Conservation (phyloP, 2,797 vertebrate genomes). For the Oceanodroma leucorhoa region DNA sequence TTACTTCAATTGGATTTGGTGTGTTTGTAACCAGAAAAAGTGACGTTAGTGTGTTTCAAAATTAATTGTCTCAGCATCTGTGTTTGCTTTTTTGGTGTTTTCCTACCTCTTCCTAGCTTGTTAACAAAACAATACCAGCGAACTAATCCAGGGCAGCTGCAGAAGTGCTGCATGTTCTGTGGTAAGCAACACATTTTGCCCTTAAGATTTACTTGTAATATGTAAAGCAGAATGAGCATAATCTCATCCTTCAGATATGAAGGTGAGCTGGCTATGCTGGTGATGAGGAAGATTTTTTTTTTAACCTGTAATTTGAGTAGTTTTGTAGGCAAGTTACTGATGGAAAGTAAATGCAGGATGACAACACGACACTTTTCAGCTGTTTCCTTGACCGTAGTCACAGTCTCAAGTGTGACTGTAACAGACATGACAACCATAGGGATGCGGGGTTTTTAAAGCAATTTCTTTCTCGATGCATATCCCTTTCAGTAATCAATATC, state of each 20-base stretch:
- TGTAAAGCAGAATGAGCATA: background rate
- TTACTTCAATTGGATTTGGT: background rate
- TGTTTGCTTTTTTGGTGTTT: slow-evolving; percentile 10
- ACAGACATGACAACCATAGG: background rate
- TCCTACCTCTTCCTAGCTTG: background rate
- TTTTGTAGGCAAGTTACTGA: background rate
- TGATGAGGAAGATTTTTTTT: background rate
- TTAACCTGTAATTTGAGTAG: background rate
- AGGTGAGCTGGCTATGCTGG: background rate
- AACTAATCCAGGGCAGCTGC: slow-evolving; percentile 21
- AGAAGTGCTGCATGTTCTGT: background rate
- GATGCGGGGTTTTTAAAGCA: background rate
- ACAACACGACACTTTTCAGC: background rate
- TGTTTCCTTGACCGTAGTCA: background rate
- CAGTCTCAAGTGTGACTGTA: background rate
- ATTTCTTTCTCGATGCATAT: background rate
- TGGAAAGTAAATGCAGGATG: background rate
- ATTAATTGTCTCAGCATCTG: background rate
- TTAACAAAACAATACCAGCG: slow-evolving; percentile 29
- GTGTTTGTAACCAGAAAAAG: slow-evolving; percentile 52
- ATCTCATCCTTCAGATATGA: background rate
- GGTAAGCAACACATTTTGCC: background rate
- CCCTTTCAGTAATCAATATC: background rate
- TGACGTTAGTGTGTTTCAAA: background rate
- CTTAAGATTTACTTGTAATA: background rate